Base-by-base conservation (phyloP, 2,888 invertebrate species). In the Brenthis hecate region DNA sequence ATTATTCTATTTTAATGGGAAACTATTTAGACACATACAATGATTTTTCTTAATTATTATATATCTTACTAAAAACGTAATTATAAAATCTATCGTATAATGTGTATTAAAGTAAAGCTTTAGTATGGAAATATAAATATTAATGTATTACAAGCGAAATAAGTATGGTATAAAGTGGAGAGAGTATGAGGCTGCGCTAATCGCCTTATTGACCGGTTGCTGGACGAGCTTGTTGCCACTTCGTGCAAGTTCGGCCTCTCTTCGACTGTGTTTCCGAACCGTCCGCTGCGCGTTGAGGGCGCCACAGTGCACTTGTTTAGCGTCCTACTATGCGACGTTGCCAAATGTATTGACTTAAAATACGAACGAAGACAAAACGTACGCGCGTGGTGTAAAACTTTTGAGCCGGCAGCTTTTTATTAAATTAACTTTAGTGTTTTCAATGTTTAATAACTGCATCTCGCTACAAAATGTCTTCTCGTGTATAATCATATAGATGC, bases 281-380 rank as follows among this genome's bases (percentile, higher is more conserved):
- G 81, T 81, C 92, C 92, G 90, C 91, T 92, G 93, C 92, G 93
- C 89, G 93, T 90, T 89, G 93, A 83, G 92, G 93, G 93, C 93
- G 92, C 93, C 86, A 79, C 85, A 83, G 91, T 87, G 84, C 88
- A 87, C 89, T 89, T 91, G 91, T 91, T 91, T 91, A 88, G 93
- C 92, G 92, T 92, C 92, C 90, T 83, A 84, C 83, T 85, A 85
- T 87, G 92, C 93, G 91, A 89, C 91, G 93, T 93, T 93, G 93
- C 93, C 93, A 92, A 89, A 86, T 92, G 87, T 92, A 92, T 91
- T 89, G 91, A 92, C 91, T 88, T 80, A 84, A 43, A 86, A 89
- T 88, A 89, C 77, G 77, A 77, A 78, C 84, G 85, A 88, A 91
- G 90, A 92, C 90, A 91, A 91, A 91, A 91, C 91, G 91, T 91